A percentile compares a stretch with the other conserved stretches of the same genome.
Conservation (phyloP, 1,140 invertebrate genomes). For the Ctenoplectra terminalis region DNA sequence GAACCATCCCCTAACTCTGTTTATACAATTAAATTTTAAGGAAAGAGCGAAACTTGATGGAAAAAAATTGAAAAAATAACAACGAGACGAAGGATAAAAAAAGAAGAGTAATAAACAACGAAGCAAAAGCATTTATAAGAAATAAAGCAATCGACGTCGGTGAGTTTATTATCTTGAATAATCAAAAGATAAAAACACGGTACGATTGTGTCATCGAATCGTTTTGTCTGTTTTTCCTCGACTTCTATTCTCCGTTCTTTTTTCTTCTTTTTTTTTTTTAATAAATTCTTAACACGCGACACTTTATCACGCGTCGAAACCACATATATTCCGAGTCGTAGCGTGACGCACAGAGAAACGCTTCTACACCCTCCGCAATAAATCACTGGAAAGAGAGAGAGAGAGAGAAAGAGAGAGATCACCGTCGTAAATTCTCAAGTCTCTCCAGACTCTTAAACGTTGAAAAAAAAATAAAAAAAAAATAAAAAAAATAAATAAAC, state of each 20-base stretch:
- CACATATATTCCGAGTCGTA: constrained; percentile 24
- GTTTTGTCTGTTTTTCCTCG: neutral
- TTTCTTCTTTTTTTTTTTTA: neutral
- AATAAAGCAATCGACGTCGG: neutral
- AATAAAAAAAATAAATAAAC: no score
- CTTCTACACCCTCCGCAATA: constrained; percentile 40
- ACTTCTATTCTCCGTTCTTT: no score
- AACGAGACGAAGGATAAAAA: neutral
- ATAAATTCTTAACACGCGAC: constrained; percentile 22
- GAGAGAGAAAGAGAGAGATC: neutral
- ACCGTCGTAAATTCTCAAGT: constrained; percentile 11
- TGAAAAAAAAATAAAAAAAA: constrained; percentile 13
- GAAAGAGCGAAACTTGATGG: neutral
- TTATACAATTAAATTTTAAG: neutral
- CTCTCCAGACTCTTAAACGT: neutral
- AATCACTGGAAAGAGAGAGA: constrained; percentile 1
- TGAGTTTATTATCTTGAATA: neutral
- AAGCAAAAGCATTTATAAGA: neutral
- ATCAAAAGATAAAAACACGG: no score
- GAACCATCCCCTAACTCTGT: no score
- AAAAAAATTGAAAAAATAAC: neutral
- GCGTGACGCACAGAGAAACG: constrained; percentile 39
- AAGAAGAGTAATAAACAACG: neutral
- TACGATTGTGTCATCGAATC: neutral
- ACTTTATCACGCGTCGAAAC: constrained; percentile 27